phyloP scores from a whole-genome alignment of 2,113 vertebrate species.

The Labrus mixtus region DNA sequence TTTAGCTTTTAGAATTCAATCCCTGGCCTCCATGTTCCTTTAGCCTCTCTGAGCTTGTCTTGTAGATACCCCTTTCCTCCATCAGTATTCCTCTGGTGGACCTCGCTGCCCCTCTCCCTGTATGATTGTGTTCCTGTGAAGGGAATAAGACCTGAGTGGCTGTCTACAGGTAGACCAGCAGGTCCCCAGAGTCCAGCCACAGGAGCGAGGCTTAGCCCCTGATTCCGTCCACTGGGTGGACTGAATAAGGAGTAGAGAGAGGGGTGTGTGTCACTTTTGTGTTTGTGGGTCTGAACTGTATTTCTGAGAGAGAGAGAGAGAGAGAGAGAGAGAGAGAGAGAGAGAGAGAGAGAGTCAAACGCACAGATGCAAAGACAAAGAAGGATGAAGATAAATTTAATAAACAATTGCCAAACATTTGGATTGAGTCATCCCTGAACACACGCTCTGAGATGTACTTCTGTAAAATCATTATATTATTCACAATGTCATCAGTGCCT shows the following conservation, averaged over 20 bases:
- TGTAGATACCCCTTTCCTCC: constrained; percentile 26
- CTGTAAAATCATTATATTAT: constrained; percentile 16
- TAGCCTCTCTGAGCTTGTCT: constrained; percentile 40
- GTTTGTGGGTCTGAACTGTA: neutral
- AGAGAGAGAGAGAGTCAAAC: neutral
- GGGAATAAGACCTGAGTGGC: constrained; percentile 71
- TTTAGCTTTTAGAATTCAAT: constrained; percentile 62
- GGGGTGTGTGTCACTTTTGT: neutral
- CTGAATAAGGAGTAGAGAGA: neutral
- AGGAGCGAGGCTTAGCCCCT: constrained; percentile 37
- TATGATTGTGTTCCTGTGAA: constrained; percentile 70
- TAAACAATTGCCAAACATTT: neutral
- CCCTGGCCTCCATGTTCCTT: constrained; percentile 46
- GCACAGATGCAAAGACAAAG: neutral
- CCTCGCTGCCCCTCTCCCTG: constrained; percentile 27
- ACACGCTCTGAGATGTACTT: constrained; percentile 5
- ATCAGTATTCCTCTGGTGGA: constrained; percentile 72
- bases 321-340: neutral
- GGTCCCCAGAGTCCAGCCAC: constrained; percentile 49
- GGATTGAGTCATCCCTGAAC: neutral
- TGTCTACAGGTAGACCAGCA: constrained; percentile 63
- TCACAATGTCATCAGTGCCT: constrained; percentile 16
- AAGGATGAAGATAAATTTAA: constrained; percentile 5
- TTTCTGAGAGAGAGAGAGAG: neutral
- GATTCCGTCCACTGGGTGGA: constrained; percentile 14